Conservation (phyloP, 2,797 vertebrate species). For the Poecilia gillii region DNA sequence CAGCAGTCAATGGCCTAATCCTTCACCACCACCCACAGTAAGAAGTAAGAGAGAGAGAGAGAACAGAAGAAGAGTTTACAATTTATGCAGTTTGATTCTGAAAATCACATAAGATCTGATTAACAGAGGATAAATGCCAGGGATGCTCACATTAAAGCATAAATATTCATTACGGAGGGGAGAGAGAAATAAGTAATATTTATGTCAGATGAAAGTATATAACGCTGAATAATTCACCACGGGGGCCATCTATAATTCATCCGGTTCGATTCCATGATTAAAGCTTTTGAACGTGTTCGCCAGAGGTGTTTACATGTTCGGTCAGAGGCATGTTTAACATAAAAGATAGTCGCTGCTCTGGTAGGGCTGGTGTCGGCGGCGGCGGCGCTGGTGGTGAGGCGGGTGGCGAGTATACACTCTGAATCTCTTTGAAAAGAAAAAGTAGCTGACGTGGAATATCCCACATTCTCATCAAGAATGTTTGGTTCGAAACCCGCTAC, state of each 20-base stretch:
- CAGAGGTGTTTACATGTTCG: conserved; percentile 78
- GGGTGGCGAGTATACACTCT: conserved; percentile 42
- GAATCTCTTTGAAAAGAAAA: conserved; percentile 68
- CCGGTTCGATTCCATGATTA: conserved; percentile 82
- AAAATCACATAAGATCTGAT: conserved; percentile 83
- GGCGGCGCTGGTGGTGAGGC: neutral
- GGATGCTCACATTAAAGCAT: conserved; percentile 81
- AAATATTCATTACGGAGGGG: conserved; percentile 79
- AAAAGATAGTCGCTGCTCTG: conserved; percentile 72
- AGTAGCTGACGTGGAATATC: conserved; percentile 75
- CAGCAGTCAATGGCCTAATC: conserved; percentile 60
- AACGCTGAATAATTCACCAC: conserved; percentile 81
- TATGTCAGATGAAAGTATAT: conserved; percentile 85
- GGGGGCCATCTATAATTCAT: conserved; percentile 80
- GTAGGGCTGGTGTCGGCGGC: conserved; percentile 8
- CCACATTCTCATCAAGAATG: conserved; percentile 37
- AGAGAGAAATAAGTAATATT: conserved; percentile 77
- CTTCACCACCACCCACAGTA: conserved; percentile 68
- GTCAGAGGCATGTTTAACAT: conserved; percentile 79
- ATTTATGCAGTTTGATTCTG: conserved; percentile 78
- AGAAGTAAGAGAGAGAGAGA: conserved; percentile 3
- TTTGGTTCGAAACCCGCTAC: conserved; percentile 36
- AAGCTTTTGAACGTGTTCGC: conserved; percentile 78
- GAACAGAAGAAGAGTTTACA: conserved; percentile 51
- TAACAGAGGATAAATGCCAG: conserved; percentile 80